phyloP scores from a whole-genome alignment of 2,888 invertebrate species.

The Cremastinae sp. region DNA sequence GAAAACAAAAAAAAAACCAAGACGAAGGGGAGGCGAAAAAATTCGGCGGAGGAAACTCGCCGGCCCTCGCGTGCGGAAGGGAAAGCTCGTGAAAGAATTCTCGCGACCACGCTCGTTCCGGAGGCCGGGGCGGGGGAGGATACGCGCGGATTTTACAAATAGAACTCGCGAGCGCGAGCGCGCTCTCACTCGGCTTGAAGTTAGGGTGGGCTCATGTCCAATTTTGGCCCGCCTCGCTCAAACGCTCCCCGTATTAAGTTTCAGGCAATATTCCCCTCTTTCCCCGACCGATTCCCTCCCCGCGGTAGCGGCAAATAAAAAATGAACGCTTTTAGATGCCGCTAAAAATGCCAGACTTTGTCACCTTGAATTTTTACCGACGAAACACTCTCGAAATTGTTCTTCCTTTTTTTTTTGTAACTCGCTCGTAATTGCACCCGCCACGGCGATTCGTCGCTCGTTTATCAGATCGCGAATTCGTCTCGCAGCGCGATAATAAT shows the following conservation, averaged over 20 bases:
- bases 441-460: background rate
- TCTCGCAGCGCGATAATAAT: background rate
- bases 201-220: constrained; percentile 80
- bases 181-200: constrained; percentile 69
- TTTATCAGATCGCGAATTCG: too few species aligned
- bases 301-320: constrained; percentile 27
- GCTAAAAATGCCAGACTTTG: constrained; percentile 42
- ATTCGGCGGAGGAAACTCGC: too few species aligned
- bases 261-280: constrained; percentile 79
- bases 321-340: constrained; percentile 45
- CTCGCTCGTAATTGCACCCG: too few species aligned
- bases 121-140: constrained; percentile 74
- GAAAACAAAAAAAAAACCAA: too few species aligned
- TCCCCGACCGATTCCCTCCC: constrained; percentile 23
- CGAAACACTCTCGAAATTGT: background rate
- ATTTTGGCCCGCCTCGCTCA: constrained; percentile 79
- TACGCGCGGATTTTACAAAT: constrained; percentile 79
- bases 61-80: too few species aligned
- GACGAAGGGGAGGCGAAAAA: too few species aligned
- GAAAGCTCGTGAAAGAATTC: background rate
- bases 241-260: constrained; percentile 79
- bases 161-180: constrained; percentile 74
- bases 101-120: constrained; percentile 22
- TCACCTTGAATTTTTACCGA: constrained; percentile 29
- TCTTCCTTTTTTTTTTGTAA: background rate